Evolutionary conservation across 2,797 vertebrate species (phyloP).

Genomic region (Poeciliopsis gracilis): DNA sequence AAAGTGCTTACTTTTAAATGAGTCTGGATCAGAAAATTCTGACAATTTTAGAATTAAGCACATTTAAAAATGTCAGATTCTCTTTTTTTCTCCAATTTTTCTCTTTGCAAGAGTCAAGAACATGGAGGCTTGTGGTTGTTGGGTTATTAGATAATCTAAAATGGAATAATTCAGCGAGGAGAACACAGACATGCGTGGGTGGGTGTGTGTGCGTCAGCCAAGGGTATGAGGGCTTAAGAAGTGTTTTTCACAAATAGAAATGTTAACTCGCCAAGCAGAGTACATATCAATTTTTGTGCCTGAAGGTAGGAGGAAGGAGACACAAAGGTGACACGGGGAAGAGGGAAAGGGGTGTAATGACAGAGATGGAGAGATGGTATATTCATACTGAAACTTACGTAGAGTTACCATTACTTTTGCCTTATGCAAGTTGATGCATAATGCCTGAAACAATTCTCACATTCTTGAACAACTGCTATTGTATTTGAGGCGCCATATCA

Average conservation of each 20-base stretch:
- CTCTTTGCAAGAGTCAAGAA: slow-evolving; percentile 46
- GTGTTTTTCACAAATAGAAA: slow-evolving; percentile 78
- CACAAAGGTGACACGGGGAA: slow-evolving; percentile 28
- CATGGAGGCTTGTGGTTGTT: slow-evolving; percentile 54
- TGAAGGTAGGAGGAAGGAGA: slow-evolving; percentile 42
- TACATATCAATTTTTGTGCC: slow-evolving; percentile 64
- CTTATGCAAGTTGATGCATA: slow-evolving; percentile 13
- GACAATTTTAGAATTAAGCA: background rate
- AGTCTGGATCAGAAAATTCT: background rate
- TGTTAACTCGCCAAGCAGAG: slow-evolving; percentile 71
- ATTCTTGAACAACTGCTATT: background rate
- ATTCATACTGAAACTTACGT: slow-evolving; percentile 10
- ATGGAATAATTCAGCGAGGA: slow-evolving; percentile 75
- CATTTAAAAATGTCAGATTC: background rate
- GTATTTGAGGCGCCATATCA: background rate
- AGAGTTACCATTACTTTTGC: background rate
- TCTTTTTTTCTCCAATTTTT: slow-evolving; percentile 13
- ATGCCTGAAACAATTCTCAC: background rate
- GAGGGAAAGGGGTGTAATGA: slow-evolving; percentile 22
- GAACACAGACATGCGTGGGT: slow-evolving; percentile 63
- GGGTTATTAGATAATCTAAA: slow-evolving; percentile 74
- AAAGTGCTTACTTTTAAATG: background rate
- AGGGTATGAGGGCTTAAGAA: slow-evolving; percentile 60
- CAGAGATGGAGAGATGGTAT: slow-evolving; percentile 8
- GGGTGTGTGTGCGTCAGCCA: slow-evolving; percentile 65